These are phyloP conservation scores for Danaus chrysippus DNA, from an alignment of 2,888 invertebrate species.

Conservation along the genomic window DNA sequence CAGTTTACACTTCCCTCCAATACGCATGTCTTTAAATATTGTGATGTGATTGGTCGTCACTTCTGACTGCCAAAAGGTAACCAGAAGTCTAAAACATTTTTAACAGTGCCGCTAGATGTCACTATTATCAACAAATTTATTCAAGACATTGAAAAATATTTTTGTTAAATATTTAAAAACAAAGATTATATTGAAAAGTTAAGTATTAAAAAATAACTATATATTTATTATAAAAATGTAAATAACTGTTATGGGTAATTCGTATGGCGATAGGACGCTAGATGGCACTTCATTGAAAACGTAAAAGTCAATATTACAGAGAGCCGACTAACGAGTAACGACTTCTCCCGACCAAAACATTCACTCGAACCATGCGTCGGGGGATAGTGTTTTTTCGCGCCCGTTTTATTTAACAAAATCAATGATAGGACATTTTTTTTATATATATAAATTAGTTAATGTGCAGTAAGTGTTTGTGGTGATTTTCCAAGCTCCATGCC, in stretches of 20 bases:
- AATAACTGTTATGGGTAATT: not conserved
- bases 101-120: conserved; percentile 16
- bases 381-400: conserved; percentile 61
- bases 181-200: not conserved
- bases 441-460: conserved; percentile 39
- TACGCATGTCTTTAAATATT: conserved; percentile 65
- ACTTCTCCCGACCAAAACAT: conserved; percentile 60
- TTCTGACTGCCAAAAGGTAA: conserved; percentile 17
- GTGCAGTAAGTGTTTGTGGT: conserved; percentile 54
- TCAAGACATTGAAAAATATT: not conserved
- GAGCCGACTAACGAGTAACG: conserved; percentile 24
- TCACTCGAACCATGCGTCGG: conserved; percentile 60
- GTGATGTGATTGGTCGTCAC: conserved; percentile 22
- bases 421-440: conserved; percentile 37
- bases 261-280: conserved; percentile 18
- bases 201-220: not conserved
- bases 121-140: not conserved
- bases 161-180: not conserved
- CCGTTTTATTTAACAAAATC: conserved; percentile 49
- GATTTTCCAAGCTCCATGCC: conserved; percentile 58
- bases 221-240: not conserved
- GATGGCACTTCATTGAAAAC: conserved; percentile 37
- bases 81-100: conserved; percentile 7
- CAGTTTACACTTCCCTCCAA: conserved; percentile 56
- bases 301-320: conserved; percentile 51